Evolutionary conservation across 2,888 invertebrate species (phyloP).

Genomic region (Tricholauxania praeusta): DNA sequence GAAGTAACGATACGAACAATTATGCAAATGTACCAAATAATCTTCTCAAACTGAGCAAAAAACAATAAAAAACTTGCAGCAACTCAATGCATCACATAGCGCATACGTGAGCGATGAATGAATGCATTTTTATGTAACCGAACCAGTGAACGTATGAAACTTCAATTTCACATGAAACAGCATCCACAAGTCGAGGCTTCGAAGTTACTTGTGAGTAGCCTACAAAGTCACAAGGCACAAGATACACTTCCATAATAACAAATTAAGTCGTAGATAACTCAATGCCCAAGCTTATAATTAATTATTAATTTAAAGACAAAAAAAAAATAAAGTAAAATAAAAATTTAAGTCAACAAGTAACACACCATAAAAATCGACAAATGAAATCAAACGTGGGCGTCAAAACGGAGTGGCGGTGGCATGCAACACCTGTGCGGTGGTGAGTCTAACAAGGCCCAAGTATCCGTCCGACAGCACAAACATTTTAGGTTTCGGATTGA

Average conservation of each 20-base stretch:
- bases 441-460: not conserved
- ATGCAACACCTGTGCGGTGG: conserved; percentile 26
- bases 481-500: not conserved
- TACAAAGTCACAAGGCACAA: not conserved
- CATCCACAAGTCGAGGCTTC: not conserved
- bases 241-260: not conserved
- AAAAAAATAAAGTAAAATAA: not conserved
- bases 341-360: not conserved
- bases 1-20: too few relatives aligned
- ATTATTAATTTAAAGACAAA: conserved; percentile 11
- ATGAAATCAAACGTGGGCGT: conserved; percentile 22
- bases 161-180: not conserved
- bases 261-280: not conserved
- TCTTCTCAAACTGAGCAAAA: too few relatives aligned
- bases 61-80: too few relatives aligned
- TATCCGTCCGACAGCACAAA: not conserved
- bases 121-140: conserved; percentile 3
- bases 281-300: conserved; percentile 6
- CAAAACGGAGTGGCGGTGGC: too few relatives aligned
- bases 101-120: not conserved
- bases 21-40: too few relatives aligned
- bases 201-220: too few relatives aligned
- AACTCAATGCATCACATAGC: not conserved
- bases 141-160: not conserved
- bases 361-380: not conserved